These are phyloP conservation scores for Orthonevra nobilis DNA, from an alignment of 2,888 invertebrate species.

Conservation along the genomic window DNA sequence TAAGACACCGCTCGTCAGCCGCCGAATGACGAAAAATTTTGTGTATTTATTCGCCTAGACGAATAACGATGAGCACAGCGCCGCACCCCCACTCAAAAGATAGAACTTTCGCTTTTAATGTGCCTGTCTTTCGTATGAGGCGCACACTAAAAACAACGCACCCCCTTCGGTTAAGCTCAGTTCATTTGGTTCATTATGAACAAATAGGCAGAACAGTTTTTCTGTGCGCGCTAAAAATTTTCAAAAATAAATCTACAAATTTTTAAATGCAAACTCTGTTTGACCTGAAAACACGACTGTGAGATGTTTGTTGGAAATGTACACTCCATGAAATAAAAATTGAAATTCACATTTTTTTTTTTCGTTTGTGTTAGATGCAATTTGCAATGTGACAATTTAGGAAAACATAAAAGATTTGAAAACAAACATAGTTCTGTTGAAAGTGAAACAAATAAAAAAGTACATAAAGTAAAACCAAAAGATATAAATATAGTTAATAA, in stretches of 20 bases:
- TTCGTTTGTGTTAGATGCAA: constrained; percentile 29
- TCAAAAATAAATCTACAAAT: constrained; percentile 6
- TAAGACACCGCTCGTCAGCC: constrained; percentile 24
- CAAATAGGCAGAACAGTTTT: constrained; percentile 35
- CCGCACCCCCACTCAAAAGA: constrained; percentile 53
- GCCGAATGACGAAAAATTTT: constrained; percentile 25
- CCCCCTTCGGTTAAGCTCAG: constrained; percentile 48
- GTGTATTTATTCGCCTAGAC: constrained; percentile 36
- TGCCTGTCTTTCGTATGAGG: constrained; percentile 8
- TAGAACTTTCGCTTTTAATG: constrained; percentile 45
- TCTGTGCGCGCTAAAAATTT: constrained; percentile 13
- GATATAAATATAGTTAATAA: too few relatives aligned
- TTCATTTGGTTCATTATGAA: constrained; percentile 56
- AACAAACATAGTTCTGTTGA: constrained; percentile 29
- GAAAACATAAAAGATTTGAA: too few relatives aligned
- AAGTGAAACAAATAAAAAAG: constrained; percentile 18
- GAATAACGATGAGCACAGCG: constrained; percentile 25
- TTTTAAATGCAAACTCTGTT: background rate
- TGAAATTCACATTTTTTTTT: constrained; percentile 1
- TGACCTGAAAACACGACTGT: constrained; percentile 39
- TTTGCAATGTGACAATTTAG: constrained; percentile 57
- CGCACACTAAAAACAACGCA: constrained; percentile 37
- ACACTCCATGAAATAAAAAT: background rate
- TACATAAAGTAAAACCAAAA: constrained; percentile 14
- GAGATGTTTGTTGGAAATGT: constrained; percentile 41